Conservation (phyloP, 2,113 vertebrate genomes). For the Daphoenositta chrysoptera region DNA sequence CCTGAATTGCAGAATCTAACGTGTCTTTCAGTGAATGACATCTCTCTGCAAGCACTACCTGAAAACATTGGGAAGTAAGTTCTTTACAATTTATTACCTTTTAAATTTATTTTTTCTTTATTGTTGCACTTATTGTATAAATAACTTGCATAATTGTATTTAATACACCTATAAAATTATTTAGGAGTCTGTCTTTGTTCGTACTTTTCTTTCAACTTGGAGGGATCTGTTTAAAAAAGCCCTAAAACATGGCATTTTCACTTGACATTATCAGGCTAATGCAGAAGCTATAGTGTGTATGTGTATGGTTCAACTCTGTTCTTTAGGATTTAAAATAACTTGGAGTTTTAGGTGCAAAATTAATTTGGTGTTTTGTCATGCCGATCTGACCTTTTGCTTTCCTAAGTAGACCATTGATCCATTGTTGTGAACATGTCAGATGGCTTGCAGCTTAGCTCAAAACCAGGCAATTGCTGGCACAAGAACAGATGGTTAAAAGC, state of each 20-base stretch:
- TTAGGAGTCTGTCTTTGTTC: neutral
- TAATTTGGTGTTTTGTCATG: neutral
- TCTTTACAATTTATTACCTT: neutral
- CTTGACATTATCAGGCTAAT: neutral
- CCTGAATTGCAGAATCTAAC: slow-evolving; percentile 91
- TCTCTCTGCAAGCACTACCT: slow-evolving; percentile 94
- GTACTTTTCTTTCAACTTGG: neutral
- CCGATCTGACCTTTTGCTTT: slow-evolving; percentile 8
- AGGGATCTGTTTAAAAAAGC: neutral
- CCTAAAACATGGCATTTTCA: neutral
- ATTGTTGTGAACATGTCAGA: neutral
- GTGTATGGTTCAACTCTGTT: neutral
- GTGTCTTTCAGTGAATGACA: slow-evolving; percentile 97
- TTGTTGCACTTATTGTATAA: neutral
- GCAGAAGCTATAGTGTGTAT: neutral
- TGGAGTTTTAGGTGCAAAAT: neutral
- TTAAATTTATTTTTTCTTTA: neutral
- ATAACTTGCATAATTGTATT: neutral
- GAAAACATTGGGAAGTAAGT: slow-evolving; percentile 99
- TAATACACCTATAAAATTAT: neutral
- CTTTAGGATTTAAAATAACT: neutral
- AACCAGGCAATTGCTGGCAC: neutral
- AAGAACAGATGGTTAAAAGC: neutral
- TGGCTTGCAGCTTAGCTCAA: neutral
- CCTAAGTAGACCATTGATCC: neutral